Conservation (phyloP, 2,797 vertebrate species). For the Anguilla marmorata region DNA sequence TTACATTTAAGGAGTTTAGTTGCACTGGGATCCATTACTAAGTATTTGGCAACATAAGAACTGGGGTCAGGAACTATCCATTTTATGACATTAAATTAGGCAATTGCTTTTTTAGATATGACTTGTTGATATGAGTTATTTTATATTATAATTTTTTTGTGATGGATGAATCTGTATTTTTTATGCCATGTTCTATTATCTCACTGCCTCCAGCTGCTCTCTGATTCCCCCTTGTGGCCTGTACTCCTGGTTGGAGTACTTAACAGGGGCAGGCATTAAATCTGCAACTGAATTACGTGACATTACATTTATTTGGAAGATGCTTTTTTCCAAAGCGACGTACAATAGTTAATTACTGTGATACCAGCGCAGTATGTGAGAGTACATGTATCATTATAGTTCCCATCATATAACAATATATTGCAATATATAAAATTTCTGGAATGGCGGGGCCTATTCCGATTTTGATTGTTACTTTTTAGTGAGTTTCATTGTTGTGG, state of each 20-base stretch:
- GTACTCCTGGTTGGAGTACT: neutral
- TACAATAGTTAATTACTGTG: no score
- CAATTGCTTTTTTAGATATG: neutral
- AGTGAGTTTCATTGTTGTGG: neutral
- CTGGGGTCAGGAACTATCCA: neutral
- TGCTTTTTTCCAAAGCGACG: no score
- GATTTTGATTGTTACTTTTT: neutral
- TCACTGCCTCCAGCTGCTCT: neutral
- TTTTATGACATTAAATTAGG: neutral
- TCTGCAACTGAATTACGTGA: neutral
- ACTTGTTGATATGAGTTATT: neutral
- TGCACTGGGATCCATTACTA: neutral
- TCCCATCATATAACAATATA: neutral
- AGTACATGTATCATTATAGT: no score
- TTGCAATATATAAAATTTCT: neutral
- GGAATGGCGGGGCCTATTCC: neutral
- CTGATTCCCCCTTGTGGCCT: neutral
- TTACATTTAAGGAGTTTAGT: neutral
- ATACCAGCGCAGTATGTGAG: no score
- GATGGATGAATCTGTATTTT: neutral
- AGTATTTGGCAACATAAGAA: neutral
- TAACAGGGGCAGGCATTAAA: neutral
- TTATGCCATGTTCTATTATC: neutral
- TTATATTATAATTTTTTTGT: neutral
- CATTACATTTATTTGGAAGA: no score